Base-by-base conservation (phyloP, 1,140 invertebrate genomes). In the Conus betulinus region DNA sequence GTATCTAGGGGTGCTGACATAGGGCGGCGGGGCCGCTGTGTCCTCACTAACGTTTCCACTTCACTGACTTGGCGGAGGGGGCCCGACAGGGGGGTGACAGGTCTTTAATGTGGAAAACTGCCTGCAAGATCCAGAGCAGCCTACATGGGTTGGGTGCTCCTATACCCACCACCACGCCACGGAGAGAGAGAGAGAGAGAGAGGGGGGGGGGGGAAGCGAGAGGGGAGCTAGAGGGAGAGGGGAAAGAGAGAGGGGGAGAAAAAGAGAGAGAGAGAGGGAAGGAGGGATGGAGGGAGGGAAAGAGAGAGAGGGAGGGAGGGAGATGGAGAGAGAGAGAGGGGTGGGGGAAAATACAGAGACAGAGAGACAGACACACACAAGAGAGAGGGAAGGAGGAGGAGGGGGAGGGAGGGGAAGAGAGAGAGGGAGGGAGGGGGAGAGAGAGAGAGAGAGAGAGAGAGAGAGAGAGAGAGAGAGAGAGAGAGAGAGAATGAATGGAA, bases 371-470 rank as follows among this genome's bases (percentile, higher is more conserved):
- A 79, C n/a, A 79, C 4, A 79, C n/a, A 3, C 7, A 10, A 27
- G 27, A 79, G 76, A 79, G 76, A 79, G 76, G 39, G 76, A 79
- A 27, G 23, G n/a, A 23, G 71, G 23, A 23, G 23, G 71, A 74
- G 71, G 23, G 71, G 23, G 71, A 74, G 71, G 23, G 71, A 74
- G 71, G 23, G 71, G 23, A 23, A 74, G 71, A 74, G 71, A 74
- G 71, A 74, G 71, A 74, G 17, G 23, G 71, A 74, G 71, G 23
- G 71, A 74, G 17, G 39, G n/a, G 39, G 76, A 79, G 76, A 79
- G 76, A 79, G 76, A 79, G n/a, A 79, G 76, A 79, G 76, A 79
- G 76, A 79, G 76, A 79, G 76, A 79, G 76, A 79, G n/a, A 79
- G n/a, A 79, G 76, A 79, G 76, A 79, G 76, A 79, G 76, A 79